Percentiles rank a stretch among this genome's conserved stretches.
These are phyloP conservation scores for Drosophila buzzatii DNA, from an alignment of 2,888 invertebrate genomes.

Conservation along the genomic window DNA sequence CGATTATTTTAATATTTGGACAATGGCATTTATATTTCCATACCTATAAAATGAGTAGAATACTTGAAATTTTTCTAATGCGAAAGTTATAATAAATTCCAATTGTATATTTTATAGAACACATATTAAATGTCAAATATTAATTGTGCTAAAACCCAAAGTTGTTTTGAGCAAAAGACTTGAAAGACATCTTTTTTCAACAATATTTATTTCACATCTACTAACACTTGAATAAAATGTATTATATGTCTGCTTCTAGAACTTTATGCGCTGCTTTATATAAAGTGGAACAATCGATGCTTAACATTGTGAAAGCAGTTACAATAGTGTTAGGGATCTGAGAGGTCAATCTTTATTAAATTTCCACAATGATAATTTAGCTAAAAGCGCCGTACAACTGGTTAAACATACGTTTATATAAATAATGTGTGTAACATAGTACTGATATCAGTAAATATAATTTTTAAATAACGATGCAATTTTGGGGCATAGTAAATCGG, in stretches of 20 bases:
- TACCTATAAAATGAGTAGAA: background rate
- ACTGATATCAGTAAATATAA: conserved; percentile 65
- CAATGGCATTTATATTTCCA: background rate
- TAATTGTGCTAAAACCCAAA: background rate
- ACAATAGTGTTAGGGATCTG: conserved; percentile 10
- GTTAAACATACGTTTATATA: conserved; percentile 54
- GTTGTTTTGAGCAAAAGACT: conserved; percentile 8
- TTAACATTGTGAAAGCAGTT: conserved; percentile 41
- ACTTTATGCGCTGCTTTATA: conserved; percentile 33
- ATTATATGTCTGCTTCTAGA: conserved; percentile 19
- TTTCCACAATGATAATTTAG: conserved; percentile 43
- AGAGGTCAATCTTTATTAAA: conserved; percentile 35
- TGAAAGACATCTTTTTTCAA: conserved; percentile 33
- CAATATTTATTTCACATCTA: conserved; percentile 73
- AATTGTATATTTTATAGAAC: background rate
- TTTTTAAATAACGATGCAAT: conserved; percentile 74
- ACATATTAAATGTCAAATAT: background rate
- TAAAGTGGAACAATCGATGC: conserved; percentile 33
- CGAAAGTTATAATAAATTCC: background rate
- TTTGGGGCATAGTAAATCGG: conserved; percentile 47
- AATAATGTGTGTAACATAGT: conserved; percentile 61
- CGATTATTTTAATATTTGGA: background rate
- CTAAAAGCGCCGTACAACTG: conserved; percentile 32
- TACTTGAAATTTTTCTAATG: background rate
- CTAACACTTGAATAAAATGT: conserved; percentile 55